Evolutionary conservation across 2,113 vertebrate species (phyloP).

Genomic region (Cochlearius cochlearius): DNA sequence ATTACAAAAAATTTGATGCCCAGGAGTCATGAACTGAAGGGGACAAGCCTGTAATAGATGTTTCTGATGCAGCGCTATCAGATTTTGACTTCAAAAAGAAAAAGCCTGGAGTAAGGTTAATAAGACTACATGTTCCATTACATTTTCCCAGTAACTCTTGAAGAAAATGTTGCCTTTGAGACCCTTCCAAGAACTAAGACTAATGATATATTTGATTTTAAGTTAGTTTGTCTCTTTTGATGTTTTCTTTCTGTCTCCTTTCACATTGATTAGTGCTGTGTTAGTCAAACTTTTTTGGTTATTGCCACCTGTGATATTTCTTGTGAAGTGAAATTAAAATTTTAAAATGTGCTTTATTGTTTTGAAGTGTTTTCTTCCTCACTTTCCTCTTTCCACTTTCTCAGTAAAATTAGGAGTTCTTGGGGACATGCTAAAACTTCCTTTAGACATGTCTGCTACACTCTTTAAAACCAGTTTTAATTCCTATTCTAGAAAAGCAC

Average conservation of each 20-base stretch:
- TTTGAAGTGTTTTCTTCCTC: background rate
- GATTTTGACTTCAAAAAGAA: background rate
- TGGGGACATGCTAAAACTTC: background rate
- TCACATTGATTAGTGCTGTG: background rate
- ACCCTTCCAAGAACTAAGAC: background rate
- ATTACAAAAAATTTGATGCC: background rate
- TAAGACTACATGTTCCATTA: background rate
- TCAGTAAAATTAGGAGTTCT: background rate
- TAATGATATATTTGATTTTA: background rate
- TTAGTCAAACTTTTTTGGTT: conserved; percentile 1
- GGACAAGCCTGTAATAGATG: background rate
- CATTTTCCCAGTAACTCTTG: background rate
- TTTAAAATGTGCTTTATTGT: background rate
- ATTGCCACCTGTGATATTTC: background rate
- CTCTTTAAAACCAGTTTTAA: background rate
- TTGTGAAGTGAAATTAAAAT: background rate
- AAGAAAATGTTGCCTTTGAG: background rate
- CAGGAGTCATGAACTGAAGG: background rate
- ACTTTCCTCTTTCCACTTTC: background rate
- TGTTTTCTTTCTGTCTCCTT: background rate
- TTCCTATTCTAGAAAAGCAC: background rate
- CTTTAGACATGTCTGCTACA: background rate
- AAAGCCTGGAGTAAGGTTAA: background rate
- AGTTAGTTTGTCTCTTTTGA: background rate
- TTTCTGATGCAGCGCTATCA: background rate